Evolutionary conservation across 2,113 vertebrate species (phyloP), one percentile per base, ranked within the genome.

Genomic region (Stegostoma tigrinum): DNA sequence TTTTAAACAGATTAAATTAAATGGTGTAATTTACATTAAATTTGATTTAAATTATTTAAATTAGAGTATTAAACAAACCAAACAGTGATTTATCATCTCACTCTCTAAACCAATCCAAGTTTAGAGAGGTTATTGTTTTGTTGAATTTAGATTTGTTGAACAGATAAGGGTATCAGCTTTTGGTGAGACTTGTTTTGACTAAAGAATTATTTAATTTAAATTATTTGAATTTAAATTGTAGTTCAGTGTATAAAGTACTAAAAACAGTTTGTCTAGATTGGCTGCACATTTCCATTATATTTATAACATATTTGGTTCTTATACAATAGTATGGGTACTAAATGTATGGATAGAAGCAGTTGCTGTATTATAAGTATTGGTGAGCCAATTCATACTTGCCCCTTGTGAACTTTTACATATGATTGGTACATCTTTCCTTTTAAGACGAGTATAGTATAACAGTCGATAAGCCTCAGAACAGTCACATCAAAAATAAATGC

Each of bases 91-190:
- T 61, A 52, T 61, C 61, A 90, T 61, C 27, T 90, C 87, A 64
- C 10, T 30, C 52, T 5, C 52, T 61, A 90, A 90, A 61, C 61
- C 87, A 90, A 30, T 90, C 87, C 87, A 90, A 30, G 87, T 90
- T 90, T 90, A 90, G 87, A 52, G 87, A 90, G 87, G 27, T 34
- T 12, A 61, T 90, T 90, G 87, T 90, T 90, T 90, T 34, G 55
- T 90, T 90, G 52, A 30, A 30, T 61, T 61, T 52, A 90, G 87
- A 90, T 90, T 90, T 61, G 45, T 61, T 90, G 12, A 90, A 90
- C 52, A 61, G 87, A 90, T 90, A 90, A 30, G 87, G 64, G 15
- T 90, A 52, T 90, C 34, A 90, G 48, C 52, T 55, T 45, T 83
- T 23, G 55, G 52, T 90, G 87, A 90, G 87, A 61, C 64, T 61